Conservation (phyloP, 37 sponge, comb jelly and placozoan genomes). For the Geodia barretti region DNA sequence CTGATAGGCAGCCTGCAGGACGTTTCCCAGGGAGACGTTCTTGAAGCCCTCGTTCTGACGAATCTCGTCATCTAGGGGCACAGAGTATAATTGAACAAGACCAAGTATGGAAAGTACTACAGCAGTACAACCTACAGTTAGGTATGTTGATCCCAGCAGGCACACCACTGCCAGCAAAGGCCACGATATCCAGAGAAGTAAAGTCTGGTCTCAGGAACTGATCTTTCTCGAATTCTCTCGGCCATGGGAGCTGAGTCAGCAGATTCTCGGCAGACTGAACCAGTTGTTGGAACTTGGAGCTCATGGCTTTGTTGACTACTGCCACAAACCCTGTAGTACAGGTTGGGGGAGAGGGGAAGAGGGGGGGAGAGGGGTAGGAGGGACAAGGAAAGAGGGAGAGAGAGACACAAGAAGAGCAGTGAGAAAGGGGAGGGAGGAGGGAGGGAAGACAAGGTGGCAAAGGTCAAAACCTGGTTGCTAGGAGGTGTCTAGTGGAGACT, state of each 20-base stretch:
- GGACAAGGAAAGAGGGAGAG: not conserved
- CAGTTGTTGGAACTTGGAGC: slow-evolving; percentile 77
- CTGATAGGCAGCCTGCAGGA: slow-evolving; percentile 62
- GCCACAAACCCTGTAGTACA: slow-evolving; percentile 97
- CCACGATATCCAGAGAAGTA: slow-evolving; percentile 88
- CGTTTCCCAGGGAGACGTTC: slow-evolving; percentile 94
- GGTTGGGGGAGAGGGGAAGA: not conserved
- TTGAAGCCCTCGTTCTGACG: slow-evolving; percentile 93
- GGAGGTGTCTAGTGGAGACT: not conserved
- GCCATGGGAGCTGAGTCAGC: slow-evolving; percentile 81
- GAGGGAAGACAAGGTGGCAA: not conserved
- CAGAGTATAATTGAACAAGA: not conserved
- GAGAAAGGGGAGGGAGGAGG: not conserved
- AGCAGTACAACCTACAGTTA: slow-evolving; percentile 92
- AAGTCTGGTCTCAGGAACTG: slow-evolving; percentile 86
- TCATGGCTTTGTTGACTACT: slow-evolving; percentile 90
- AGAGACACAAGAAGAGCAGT: not conserved
- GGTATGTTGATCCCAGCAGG: slow-evolving; percentile 96
- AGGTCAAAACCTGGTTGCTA: not conserved
- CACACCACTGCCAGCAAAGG: slow-evolving; percentile 86
- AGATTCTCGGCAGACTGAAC: slow-evolving; percentile 74
- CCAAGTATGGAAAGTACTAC: too few species aligned
- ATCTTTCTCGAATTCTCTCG: slow-evolving; percentile 85
- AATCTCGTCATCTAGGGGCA: slow-evolving; percentile 82
- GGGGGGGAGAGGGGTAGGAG: not conserved